Evolutionary conservation across 1,140 invertebrate genomes (phyloP), one percentile per base, ranked within the genome.

Genomic region (Habropoda laboriosa): DNA sequence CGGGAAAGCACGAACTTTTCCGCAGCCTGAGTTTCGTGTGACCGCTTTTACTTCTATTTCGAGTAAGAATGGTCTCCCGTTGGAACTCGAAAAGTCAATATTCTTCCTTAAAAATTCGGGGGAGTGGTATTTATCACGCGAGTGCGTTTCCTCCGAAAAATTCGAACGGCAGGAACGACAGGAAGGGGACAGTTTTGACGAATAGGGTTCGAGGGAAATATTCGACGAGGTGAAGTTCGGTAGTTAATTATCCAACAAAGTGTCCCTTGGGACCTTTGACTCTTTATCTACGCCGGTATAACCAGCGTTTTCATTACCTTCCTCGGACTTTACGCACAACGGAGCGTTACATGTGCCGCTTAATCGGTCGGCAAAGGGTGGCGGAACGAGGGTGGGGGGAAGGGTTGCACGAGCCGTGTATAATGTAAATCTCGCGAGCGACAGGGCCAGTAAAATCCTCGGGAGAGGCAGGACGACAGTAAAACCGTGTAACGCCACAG

Each of bases 401-500:
- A 32, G 57, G 2, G 40, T 30, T 0, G 5, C 1, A 12, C 5
- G n/a, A 16, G 18, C 18, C 2, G 30, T 18, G 18, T 53, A 27
- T 67, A 35, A 76, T 66, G 51, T 40, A 64, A 74, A 74, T 74
- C 32, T 64, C 42, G 58, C 47, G 38, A 3, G 10, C 24, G 42
- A 21, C 18, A 42, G 16, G n/a, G 21, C 55, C 4, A n/a, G 58
- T 40, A 40, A 75, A 53, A 38, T 66, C 32, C 60, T 24, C 47
- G 35, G 38, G n/a, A 12, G n/a, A n/a, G n/a, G n/a, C n/a, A 55
- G 51, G 24, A 30, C 13, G 51, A 68, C 64, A 10, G 30, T 35
- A 67, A 21, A 10, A 32, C 40, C 24, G 16, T 32, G 61, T 57
- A 67, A 55, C 42, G 42, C n/a, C n/a, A 55, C n/a, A 13, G 30